Evolutionary conservation across 2,888 invertebrate species (phyloP), one percentile per base, ranked within the genome.

Genomic region (Kuschelorhynchus macadamiae): DNA sequence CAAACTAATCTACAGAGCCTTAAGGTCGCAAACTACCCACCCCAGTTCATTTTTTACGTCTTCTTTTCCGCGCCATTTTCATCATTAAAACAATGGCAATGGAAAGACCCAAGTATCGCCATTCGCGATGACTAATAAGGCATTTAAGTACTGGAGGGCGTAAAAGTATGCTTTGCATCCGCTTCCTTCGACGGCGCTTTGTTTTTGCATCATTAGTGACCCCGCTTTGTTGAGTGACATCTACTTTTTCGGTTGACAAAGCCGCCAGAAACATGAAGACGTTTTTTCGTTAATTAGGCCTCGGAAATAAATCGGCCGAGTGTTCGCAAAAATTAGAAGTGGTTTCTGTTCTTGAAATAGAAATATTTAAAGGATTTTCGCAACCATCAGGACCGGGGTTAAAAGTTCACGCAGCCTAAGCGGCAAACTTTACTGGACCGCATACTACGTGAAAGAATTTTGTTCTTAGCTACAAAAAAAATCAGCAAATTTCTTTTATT

Each of bases 201-300:
- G 59, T 66, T 59, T 66, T 66, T 59, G 65, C 65, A 44, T 66
- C 65, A 66, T 66, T 66, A 66, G 65, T 66, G 65, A 66, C 14
- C 36, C 33, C 8, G 52, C 32, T 52, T 16, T 33, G 36, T 32
- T 52, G 12, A 59, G 49, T 59, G 41, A 49, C 59, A 49, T 49
- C 49, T 49, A 59, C 59, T 59, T 59, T 59, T 59, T 47, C 25
- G 36, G 59, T 47, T 39, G 59, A 47, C 25, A 25, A 55, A 41
- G 39, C 53, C n/a, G 53, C 53, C 53, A 55, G 39, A 25, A 41
- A 55, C 41, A 55, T 14, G 25, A 41, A 41, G 41, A 12, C 14
- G 41, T 55, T 14, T 41, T 41, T 21, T 55, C 41, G 36, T 55
- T 41, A 55, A 55, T 55, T 55, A 55, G 41, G 53, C 14, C 36